Evolutionary conservation across 2,888 invertebrate genomes (phyloP), one percentile per base, ranked within the genome.

Genomic region (Carcina quercana): DNA sequence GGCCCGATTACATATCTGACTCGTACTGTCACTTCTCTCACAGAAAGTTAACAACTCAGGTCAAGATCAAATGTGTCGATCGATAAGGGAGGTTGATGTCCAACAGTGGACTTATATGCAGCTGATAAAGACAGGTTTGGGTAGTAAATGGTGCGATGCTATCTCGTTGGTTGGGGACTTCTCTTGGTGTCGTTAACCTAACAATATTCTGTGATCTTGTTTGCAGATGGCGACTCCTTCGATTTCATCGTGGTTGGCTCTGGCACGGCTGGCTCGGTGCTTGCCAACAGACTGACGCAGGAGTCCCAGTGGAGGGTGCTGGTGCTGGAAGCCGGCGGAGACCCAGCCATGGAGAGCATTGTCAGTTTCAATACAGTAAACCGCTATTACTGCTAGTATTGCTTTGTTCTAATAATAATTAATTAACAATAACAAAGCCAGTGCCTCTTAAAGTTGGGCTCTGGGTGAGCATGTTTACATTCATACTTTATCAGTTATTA

Each of bases 171-270:
- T n/a, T n/a, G n/a, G n/a, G n/a, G 6, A 25, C 3, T 13, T 11
- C 7, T 5, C 8, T 13, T 25, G 7, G 2, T 5, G 8, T 27
- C 10, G 10, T 5, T 1, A 10, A 14, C 10, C 5, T 27, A 25
- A 20, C 15, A 28, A 17, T 20, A 21, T 21, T 19, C 19, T 10
- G 6, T 5, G 17, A 17, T 5, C 6, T 21, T 40, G 11, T 13
- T 38, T 38, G 5, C 42, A 82, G 80, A 57, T 53, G 76, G 71
- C 2, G 70, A 69, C 14, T 40, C 34, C 1, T 82, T 80, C 30
- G 80, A 82, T 49, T 80, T 80, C 48, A 78, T 80, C 17, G 59
- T 82, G 13, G 57, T 82, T 1, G 82, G 82, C 0, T 53, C 74
- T 0, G 82, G 80, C 2, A 75, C 79, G 0, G 78, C 79, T 0